Conservation (phyloP, 2,888 invertebrate genomes). For the Meandrusa payeni region DNA sequence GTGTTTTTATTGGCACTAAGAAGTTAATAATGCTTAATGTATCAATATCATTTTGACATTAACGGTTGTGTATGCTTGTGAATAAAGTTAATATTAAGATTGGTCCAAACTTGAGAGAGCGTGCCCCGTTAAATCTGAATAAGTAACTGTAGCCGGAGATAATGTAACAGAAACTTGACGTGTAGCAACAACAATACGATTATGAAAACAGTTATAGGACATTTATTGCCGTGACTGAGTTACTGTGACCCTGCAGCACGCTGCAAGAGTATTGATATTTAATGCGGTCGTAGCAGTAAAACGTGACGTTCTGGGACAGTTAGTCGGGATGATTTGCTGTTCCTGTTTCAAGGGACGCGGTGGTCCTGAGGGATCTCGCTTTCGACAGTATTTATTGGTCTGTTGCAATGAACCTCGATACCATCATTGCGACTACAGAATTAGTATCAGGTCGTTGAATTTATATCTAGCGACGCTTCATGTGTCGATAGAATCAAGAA, state of each 20-base stretch:
- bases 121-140: slow-evolving; percentile 1
- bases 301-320: slow-evolving; percentile 56
- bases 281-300: slow-evolving; percentile 51
- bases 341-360: slow-evolving; percentile 42
- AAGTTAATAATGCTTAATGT: slow-evolving; percentile 20
- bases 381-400: slow-evolving; percentile 62
- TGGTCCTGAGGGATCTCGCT: slow-evolving; percentile 48
- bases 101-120: background rate
- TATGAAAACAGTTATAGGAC: slow-evolving; percentile 20
- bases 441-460: background rate
- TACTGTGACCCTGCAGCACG: slow-evolving; percentile 18
- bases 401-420: slow-evolving; percentile 56
- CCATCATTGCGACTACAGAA: slow-evolving; percentile 30
- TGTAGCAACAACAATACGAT: slow-evolving; percentile 18
- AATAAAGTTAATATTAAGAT: background rate
- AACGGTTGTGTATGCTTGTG: slow-evolving; percentile 5
- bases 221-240: slow-evolving; percentile 19
- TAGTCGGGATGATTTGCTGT: slow-evolving; percentile 45
- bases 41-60: slow-evolving; percentile 23
- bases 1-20: slow-evolving; percentile 17
- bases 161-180: slow-evolving; percentile 18
- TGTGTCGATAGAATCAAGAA: too few species aligned
- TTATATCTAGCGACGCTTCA: too few species aligned
- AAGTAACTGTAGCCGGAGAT: slow-evolving; percentile 12
- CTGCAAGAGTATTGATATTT: slow-evolving; percentile 53